These are phyloP conservation scores for Rhinopithecus roxellana DNA, from an alignment of 2,113 vertebrate species.

Conservation along the genomic window DNA sequence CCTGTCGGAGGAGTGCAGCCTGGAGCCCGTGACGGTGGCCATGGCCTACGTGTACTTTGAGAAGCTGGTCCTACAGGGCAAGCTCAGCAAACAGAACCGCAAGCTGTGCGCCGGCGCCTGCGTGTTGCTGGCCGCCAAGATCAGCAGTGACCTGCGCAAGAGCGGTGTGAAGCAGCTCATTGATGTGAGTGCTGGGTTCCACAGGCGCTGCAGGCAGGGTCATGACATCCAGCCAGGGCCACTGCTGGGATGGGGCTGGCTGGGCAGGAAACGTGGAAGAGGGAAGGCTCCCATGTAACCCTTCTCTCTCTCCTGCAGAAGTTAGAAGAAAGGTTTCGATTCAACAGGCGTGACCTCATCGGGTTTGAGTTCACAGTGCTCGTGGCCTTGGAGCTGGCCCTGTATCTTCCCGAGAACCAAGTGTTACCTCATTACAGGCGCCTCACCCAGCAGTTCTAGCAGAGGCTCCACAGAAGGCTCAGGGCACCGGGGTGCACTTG, in stretches of 20 bases:
- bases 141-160: constrained; percentile 98
- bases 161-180: constrained; percentile 96
- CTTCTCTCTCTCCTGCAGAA: constrained; percentile 85
- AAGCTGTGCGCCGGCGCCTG: constrained; percentile 97
- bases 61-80: constrained; percentile 96
- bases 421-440: constrained; percentile 96
- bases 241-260: not conserved
- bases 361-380: constrained; percentile 97
- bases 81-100: constrained; percentile 98
- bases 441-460: constrained; percentile 91
- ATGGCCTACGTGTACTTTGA: constrained; percentile 99
- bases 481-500: no score
- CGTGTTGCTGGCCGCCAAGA: constrained; percentile 96
- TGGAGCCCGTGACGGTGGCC: constrained; percentile 94
- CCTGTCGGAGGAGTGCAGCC: constrained; percentile 90
- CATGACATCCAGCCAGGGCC: not conserved
- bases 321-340: constrained; percentile 96
- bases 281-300: not conserved
- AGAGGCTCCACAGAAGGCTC: not conserved
- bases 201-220: no score
- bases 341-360: constrained; percentile 94
- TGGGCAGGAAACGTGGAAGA: rapidly evolving
- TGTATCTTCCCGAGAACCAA: constrained; percentile 96
- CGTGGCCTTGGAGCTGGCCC: constrained; percentile 97
- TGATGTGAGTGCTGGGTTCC: constrained; percentile 87